phyloP scores from a whole-genome alignment of 2,888 invertebrate species.

The Allygus modestus region DNA sequence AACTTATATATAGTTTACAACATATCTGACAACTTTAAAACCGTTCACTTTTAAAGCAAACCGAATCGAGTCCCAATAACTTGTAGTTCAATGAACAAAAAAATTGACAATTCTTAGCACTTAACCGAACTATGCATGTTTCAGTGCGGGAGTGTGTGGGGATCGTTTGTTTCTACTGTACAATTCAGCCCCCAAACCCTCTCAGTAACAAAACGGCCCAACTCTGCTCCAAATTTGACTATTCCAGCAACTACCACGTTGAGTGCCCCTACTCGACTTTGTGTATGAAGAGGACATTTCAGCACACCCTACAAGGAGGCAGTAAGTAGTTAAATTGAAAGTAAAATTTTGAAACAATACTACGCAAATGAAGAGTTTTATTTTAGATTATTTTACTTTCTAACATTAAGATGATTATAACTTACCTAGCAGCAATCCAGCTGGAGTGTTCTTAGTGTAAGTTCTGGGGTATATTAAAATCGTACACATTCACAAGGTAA shows the following conservation, averaged over 20 bases:
- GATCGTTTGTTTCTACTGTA: constrained; percentile 43
- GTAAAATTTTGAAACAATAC: neutral
- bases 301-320: constrained; percentile 82
- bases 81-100: too few species aligned
- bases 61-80: too few species aligned
- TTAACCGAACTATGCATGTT: neutral
- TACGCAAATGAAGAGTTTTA: too few species aligned
- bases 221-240: constrained; percentile 87
- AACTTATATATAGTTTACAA: too few species aligned
- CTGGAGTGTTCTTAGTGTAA: too few species aligned
- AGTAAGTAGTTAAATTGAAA: constrained; percentile 75
- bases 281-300: constrained; percentile 87
- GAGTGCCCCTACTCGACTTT: constrained; percentile 90
- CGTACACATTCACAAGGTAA: too few species aligned
- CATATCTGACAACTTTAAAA: too few species aligned
- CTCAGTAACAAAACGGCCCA: constrained; percentile 80
- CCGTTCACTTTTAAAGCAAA: too few species aligned
- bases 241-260: constrained; percentile 82
- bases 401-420: too few species aligned
- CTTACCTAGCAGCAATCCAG: too few species aligned
- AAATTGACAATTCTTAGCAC: too few species aligned
- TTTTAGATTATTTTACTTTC: neutral
- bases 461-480: too few species aligned
- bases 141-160: constrained; percentile 22
- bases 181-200: constrained; percentile 79